phyloP scores from a whole-genome alignment of 2,797 vertebrate species.

The Halcyon chelicuti region DNA sequence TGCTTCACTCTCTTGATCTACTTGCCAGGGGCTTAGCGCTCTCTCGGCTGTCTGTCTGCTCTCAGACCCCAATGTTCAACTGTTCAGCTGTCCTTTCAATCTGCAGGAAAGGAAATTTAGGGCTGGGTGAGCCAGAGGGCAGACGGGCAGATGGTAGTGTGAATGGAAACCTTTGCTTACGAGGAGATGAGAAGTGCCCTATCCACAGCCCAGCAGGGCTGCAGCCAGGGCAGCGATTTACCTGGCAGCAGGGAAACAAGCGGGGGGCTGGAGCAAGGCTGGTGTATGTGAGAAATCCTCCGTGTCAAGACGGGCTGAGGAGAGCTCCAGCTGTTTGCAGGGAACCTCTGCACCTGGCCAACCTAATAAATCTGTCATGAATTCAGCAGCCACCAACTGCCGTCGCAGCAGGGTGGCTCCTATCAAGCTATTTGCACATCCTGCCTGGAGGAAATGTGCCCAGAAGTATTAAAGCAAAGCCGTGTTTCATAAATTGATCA shows the following conservation, averaged over 20 bases:
- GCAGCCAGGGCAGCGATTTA: background rate
- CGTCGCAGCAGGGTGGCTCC: background rate
- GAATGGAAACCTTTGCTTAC: background rate
- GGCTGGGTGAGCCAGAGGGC: background rate
- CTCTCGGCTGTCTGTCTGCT: background rate
- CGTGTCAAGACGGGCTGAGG: background rate
- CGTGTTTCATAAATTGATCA: background rate
- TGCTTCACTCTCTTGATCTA: background rate
- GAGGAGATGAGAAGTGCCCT: background rate
- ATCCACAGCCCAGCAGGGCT: background rate
- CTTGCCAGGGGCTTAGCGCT: background rate
- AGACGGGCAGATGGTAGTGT: background rate
- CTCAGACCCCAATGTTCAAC: background rate
- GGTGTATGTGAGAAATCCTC: background rate
- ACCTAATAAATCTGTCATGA: background rate
- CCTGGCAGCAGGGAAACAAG: background rate
- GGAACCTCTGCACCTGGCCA: constrained; percentile 17
- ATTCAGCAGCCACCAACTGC: background rate
- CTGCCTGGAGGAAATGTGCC: background rate
- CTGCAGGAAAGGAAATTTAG: background rate
- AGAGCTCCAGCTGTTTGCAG: constrained; percentile 39
- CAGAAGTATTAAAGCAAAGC: background rate
- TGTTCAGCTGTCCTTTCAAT: background rate
- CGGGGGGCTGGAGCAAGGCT: background rate
- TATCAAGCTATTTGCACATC: background rate